Percentiles rank a stretch among this genome's conserved stretches.
Conservation (phyloP, 2,888 invertebrate genomes). For the Dynastes tityus region DNA sequence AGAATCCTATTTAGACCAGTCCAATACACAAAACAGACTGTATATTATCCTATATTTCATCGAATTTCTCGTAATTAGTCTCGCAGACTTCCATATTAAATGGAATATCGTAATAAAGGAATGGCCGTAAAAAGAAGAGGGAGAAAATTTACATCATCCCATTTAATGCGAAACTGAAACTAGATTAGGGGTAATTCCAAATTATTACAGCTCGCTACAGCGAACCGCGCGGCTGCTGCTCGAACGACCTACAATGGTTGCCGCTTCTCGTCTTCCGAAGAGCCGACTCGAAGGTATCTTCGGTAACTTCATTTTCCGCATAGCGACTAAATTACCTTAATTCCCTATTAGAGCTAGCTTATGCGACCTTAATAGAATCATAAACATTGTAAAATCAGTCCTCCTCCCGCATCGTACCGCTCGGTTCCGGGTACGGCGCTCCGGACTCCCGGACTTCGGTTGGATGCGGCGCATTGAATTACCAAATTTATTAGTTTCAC, state of each 20-base stretch:
- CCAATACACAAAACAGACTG: no score
- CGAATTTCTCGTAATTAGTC: background rate
- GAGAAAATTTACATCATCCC: constrained; percentile 45
- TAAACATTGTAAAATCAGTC: constrained; percentile 64
- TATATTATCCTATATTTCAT: background rate
- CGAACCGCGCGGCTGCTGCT: constrained; percentile 60
- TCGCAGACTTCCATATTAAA: constrained; percentile 18
- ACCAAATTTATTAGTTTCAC: constrained; percentile 34
- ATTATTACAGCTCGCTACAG: constrained; percentile 67
- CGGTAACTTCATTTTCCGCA: constrained; percentile 67
- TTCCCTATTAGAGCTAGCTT: constrained; percentile 66
- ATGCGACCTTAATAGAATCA: constrained; percentile 65
- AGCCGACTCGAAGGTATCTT: constrained; percentile 60
- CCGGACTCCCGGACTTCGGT: constrained; percentile 4
- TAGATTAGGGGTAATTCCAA: constrained; percentile 64
- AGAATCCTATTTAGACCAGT: no score
- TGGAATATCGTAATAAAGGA: constrained; percentile 13
- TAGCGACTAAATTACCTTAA: constrained; percentile 67
- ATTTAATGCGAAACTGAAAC: constrained; percentile 58
- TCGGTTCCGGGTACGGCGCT: background rate
- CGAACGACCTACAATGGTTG: constrained; percentile 37
- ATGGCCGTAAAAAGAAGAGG: constrained; percentile 24
- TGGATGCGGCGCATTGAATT: constrained; percentile 14
- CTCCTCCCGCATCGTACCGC: constrained; percentile 20
- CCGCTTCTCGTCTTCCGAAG: constrained; percentile 49